Percentiles rank a stretch among this genome's conserved stretches.
Evolutionary conservation across 2,113 vertebrate species (phyloP).

Genomic region (Oreochromis tanganicae): DNA sequence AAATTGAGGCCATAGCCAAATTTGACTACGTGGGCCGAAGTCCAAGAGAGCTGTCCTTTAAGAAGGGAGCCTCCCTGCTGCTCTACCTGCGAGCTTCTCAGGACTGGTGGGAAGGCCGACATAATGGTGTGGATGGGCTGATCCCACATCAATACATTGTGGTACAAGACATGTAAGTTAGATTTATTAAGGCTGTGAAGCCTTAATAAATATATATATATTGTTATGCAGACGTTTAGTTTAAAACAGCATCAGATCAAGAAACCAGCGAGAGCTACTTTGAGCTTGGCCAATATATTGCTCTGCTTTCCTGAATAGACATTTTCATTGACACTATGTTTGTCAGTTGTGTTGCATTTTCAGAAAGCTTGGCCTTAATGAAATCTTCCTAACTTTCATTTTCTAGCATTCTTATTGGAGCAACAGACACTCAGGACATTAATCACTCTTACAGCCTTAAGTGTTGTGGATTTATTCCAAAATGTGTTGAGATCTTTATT

Average conservation of each 20-base stretch:
- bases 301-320: not conserved
- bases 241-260: not conserved
- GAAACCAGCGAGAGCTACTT: not conserved
- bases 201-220: too few species aligned
- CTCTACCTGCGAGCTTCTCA: constrained; percentile 90
- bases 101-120: constrained; percentile 97
- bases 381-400: not conserved
- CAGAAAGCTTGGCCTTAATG: not conserved
- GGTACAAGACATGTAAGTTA: constrained; percentile 90
- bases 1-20: constrained; percentile 92
- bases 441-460: not conserved
- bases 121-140: constrained; percentile 90
- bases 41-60: constrained; percentile 90
- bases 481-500: not conserved
- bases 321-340: not conserved
- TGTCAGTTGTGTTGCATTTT: not conserved
- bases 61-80: constrained; percentile 90
- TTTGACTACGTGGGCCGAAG: constrained; percentile 92
- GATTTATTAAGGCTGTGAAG: not conserved
- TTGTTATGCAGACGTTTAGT: not conserved
- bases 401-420: not conserved
- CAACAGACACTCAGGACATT: not conserved
- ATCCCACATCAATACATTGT: constrained; percentile 97
- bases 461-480: not conserved
- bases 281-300: not conserved